Evolutionary conservation across 2,797 vertebrate species (phyloP).

Genomic region (Numenius phaeopus): DNA sequence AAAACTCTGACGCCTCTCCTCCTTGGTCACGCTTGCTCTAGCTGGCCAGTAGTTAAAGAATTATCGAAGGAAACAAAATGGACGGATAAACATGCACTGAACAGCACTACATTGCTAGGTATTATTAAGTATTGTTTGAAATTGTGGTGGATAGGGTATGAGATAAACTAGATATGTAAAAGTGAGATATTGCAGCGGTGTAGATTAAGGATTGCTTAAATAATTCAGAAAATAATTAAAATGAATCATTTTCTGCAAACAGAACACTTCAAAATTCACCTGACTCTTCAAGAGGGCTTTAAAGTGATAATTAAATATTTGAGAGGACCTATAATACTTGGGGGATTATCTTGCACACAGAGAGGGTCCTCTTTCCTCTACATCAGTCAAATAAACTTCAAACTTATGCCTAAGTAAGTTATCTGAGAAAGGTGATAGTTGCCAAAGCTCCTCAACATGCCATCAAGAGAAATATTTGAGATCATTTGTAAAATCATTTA

Average conservation of each 20-base stretch:
- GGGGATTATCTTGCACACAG: neutral
- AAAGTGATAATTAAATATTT: conserved; percentile 57
- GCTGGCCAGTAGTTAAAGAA: neutral
- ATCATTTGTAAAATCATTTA: neutral
- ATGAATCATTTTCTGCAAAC: conserved; percentile 36
- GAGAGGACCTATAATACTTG: conserved; percentile 5
- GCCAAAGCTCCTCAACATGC: neutral
- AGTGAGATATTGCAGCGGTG: neutral
- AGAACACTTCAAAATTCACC: conserved; percentile 43
- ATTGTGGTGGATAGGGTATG: neutral
- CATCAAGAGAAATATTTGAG: neutral
- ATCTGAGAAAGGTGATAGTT: neutral
- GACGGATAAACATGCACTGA: neutral
- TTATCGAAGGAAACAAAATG: neutral
- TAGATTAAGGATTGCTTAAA: conserved; percentile 16
- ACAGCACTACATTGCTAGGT: neutral
- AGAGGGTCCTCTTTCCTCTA: conserved; percentile 11
- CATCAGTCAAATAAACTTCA: neutral
- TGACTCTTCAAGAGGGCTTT: conserved; percentile 40
- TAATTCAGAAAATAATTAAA: conserved; percentile 54
- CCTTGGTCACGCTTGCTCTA: neutral
- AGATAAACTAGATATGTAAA: neutral
- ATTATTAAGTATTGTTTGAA: neutral
- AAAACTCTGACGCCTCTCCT: neutral
- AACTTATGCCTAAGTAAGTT: neutral